Conservation (phyloP, 2,888 invertebrate genomes). For the Allophyes oxyacanthae region DNA sequence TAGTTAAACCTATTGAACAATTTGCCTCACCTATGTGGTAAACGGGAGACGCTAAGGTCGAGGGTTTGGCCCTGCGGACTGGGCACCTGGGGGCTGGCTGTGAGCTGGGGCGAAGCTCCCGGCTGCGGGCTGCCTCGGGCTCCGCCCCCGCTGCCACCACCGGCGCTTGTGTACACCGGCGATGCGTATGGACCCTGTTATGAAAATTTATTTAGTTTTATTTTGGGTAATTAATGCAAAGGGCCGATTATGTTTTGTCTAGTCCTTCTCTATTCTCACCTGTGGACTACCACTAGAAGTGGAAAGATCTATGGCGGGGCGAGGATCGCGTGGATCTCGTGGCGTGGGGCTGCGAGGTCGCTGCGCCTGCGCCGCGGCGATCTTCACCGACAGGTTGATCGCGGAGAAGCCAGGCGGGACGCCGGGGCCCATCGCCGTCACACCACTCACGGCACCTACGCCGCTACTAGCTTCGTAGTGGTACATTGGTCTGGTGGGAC, state of each 20-base stretch:
- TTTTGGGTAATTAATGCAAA: constrained; percentile 50
- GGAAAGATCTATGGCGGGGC: constrained; percentile 95
- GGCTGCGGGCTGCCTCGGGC: constrained; percentile 95
- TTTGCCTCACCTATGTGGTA: constrained; percentile 94
- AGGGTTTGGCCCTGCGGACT: constrained; percentile 97
- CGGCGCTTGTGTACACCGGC: constrained; percentile 93
- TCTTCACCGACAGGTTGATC: constrained; percentile 95
- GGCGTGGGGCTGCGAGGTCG: constrained; percentile 93
- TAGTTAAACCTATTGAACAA: constrained; percentile 41
- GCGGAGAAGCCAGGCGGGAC: constrained; percentile 94
- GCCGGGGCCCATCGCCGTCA: constrained; percentile 91
- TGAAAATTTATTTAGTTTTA: constrained; percentile 76
- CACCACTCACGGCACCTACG: constrained; percentile 89
- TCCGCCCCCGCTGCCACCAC: constrained; percentile 92
- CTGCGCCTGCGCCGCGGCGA: constrained; percentile 92
- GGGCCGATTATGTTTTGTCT: constrained; percentile 49
- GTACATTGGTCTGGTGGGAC: constrained; percentile 92
- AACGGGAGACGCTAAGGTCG: constrained; percentile 96
- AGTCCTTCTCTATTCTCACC: constrained; percentile 84
- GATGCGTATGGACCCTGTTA: constrained; percentile 93
- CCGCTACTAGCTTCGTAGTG: constrained; percentile 91
- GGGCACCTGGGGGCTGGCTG: constrained; percentile 96
- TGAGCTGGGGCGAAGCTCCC: constrained; percentile 94
- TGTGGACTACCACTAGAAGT: constrained; percentile 97
- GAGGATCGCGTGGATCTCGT: constrained; percentile 93